Conservation (phyloP, 1,140 invertebrate species). For the Euwallacea fornicatus region DNA sequence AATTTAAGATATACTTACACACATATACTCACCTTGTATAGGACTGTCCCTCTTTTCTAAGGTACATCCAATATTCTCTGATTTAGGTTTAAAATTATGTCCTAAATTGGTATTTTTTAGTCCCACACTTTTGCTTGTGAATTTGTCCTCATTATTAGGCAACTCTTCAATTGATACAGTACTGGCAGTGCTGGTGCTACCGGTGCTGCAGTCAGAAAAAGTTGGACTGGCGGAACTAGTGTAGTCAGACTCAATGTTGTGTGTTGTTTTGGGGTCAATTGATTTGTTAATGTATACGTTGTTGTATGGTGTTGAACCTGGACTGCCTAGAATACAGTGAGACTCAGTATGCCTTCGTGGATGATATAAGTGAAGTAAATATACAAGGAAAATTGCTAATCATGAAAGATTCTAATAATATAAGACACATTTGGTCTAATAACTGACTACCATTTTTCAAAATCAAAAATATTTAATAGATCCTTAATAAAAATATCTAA, state of each 20-base stretch:
- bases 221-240: conserved; percentile 44
- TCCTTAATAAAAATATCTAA: background rate
- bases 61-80: too few relatives aligned
- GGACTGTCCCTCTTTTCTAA: too few relatives aligned
- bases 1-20: too few relatives aligned
- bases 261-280: conserved; percentile 31
- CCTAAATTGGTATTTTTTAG: background rate
- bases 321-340: conserved; percentile 42
- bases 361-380: too few relatives aligned
- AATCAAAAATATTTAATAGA: too few relatives aligned
- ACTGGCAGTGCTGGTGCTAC: conserved; percentile 46
- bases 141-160: conserved; percentile 16
- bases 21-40: too few relatives aligned
- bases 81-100: too few relatives aligned
- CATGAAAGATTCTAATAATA: too few relatives aligned
- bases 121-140: conserved; percentile 7
- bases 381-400: too few relatives aligned
- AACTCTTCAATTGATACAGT: conserved; percentile 45
- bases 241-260: conserved; percentile 28
- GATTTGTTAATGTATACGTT: conserved; percentile 50
- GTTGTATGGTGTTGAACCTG: conserved; percentile 52
- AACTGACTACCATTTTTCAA: too few relatives aligned
- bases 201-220: conserved; percentile 49
- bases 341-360: background rate
- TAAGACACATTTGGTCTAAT: too few relatives aligned